These are phyloP conservation scores for Drosophila melanosoma DNA, from an alignment of 2,888 invertebrate genomes.

Conservation along the genomic window DNA sequence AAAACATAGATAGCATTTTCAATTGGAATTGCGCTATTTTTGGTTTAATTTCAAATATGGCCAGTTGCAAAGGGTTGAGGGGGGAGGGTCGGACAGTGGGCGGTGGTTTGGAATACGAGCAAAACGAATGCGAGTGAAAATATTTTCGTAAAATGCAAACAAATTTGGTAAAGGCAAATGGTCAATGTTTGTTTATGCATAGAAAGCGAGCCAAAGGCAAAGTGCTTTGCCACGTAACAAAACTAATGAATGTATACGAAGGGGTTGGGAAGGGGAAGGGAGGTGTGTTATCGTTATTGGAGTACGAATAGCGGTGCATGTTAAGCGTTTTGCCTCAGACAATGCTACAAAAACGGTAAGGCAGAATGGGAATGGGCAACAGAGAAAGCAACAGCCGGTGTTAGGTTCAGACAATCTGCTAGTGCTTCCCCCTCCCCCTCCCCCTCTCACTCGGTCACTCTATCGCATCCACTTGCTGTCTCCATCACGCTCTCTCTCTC, in stretches of 20 bases:
- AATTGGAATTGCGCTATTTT: slow-evolving; percentile 33
- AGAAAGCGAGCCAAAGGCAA: slow-evolving; percentile 36
- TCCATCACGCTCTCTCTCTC: not conserved
- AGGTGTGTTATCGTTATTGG: slow-evolving; percentile 7
- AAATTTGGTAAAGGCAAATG: slow-evolving; percentile 82
- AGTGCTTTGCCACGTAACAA: slow-evolving; percentile 38
- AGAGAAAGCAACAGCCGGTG: slow-evolving; percentile 59
- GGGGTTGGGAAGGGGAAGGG: no score
- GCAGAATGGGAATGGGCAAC: slow-evolving; percentile 8
- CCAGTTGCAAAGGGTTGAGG: not conserved
- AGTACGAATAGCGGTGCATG: slow-evolving; percentile 59
- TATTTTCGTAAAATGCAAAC: slow-evolving; percentile 80
- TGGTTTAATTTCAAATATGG: slow-evolving; percentile 59
- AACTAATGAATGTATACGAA: slow-evolving; percentile 36
- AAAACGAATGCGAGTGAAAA: slow-evolving; percentile 74
- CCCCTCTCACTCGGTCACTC: not conserved
- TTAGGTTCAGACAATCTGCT: slow-evolving; percentile 19
- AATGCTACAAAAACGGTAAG: slow-evolving; percentile 34
- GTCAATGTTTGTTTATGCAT: slow-evolving; percentile 80
- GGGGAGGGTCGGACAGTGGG: not conserved
- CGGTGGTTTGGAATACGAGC: slow-evolving; percentile 1
- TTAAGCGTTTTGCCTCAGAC: slow-evolving; percentile 69
- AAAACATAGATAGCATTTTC: not conserved
- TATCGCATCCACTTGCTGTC: not conserved
- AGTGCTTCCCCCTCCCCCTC: not conserved